Conservation (phyloP, 2,797 vertebrate genomes). For the Stomatorhinus walkeri region DNA sequence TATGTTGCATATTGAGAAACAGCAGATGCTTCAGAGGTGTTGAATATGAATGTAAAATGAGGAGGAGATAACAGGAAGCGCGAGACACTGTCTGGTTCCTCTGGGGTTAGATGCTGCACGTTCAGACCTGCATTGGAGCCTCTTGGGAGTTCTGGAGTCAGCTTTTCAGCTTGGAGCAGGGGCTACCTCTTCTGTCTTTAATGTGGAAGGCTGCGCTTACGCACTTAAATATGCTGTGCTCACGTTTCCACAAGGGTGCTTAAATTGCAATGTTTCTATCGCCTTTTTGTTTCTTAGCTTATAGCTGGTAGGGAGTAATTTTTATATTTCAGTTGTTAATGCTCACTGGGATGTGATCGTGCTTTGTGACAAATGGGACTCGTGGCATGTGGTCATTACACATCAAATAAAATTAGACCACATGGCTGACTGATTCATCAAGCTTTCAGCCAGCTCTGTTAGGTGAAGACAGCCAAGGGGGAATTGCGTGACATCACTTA, state of each 20-base stretch:
- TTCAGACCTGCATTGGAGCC: background rate
- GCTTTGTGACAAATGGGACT: background rate
- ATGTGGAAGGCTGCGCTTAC: background rate
- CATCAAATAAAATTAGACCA: background rate
- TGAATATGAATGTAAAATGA: background rate
- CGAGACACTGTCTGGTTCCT: background rate
- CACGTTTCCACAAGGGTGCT: background rate
- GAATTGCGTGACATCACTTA: background rate
- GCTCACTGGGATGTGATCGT: background rate
- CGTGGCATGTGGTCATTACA: background rate
- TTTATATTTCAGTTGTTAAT: background rate
- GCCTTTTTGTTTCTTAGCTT: background rate
- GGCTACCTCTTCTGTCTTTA: background rate
- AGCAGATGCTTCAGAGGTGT: background rate
- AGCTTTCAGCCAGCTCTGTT: background rate
- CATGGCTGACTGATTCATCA: background rate
- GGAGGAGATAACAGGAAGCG: background rate
- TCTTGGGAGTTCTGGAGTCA: background rate
- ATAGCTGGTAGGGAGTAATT: background rate
- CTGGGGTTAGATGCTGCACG: background rate
- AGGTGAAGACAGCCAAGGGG: background rate
- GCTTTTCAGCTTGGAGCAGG: background rate
- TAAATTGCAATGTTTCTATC: background rate
- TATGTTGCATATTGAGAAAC: background rate
- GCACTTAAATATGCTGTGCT: background rate